Evolutionary conservation across 2,113 vertebrate genomes (phyloP).

Genomic region (Laticauda laticaudata): DNA sequence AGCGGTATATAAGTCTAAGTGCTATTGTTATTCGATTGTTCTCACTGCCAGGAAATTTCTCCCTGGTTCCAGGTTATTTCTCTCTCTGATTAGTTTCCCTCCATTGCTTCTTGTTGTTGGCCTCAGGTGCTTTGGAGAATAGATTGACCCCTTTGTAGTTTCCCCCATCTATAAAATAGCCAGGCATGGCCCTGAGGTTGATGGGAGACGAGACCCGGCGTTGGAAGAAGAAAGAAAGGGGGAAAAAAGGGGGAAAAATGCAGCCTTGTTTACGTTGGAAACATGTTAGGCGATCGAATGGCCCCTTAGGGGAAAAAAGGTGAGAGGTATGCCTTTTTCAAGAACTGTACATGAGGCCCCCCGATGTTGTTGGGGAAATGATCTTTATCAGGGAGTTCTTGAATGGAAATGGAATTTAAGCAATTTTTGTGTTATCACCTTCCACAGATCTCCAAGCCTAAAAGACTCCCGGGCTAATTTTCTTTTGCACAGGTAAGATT

Average conservation of each 20-base stretch:
- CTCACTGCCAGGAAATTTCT: too few species aligned
- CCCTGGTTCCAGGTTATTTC: too few species aligned
- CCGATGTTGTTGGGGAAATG: not conserved
- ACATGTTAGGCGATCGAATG: not conserved
- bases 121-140: too few species aligned
- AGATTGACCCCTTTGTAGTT: not conserved
- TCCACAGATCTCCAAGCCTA: too few species aligned
- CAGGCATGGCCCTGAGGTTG: not conserved
- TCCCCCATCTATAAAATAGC: not conserved
- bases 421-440: too few species aligned
- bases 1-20: too few species aligned
- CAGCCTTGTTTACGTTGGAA: not conserved
- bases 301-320: not conserved
- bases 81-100: too few species aligned
- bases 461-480: too few species aligned
- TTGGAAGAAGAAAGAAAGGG: not conserved
- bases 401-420: not conserved
- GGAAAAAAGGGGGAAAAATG: accelerated
- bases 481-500: too few species aligned
- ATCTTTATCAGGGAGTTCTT: not conserved
- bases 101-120: too few species aligned
- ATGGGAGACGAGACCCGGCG: not conserved
- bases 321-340: not conserved
- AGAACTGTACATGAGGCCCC: not conserved
- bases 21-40: too few species aligned